Base-by-base conservation (phyloP, 1,140 invertebrate genomes). In the Drosophila micromelanica region DNA sequence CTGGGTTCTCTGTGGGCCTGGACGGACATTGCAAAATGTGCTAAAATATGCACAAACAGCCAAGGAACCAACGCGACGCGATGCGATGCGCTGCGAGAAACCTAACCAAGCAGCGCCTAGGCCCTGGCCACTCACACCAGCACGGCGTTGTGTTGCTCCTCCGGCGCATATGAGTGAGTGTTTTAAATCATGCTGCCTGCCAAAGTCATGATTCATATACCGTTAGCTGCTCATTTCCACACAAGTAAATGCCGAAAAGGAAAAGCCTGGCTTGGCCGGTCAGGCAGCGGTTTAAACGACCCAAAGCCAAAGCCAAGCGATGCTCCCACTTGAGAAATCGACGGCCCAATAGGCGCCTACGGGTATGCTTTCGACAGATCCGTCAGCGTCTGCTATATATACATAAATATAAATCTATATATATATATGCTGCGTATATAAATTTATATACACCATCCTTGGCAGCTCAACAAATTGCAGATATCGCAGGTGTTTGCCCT, bases 121-220 rank as follows among this genome's bases (percentile, higher is more conserved):
- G 35, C 43, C 15, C 45, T 57, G 49, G 49, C 37, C 57, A 52
- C 65, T 54, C 32, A 51, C n/a, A 46, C 51, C 27, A 63, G 38
- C 49, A 17, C 42, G 43, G 30, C 12, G 11, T 35, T 13, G 54
- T 13, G 54, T 4, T 40, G 49, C 13, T 52, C 49, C 49, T 52
- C 49, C 38, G 56, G 48, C n/a, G 46, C 69, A 72, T 72, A 72
- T 87, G 84, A 90, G 78, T 86, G 81, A 90, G 87, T 90, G 86
- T 90, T 85, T 90, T 90, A 82, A 90, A 87, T 89, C 82, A 90
- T 89, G 89, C 81, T 82, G 82, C 79, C 90, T 91, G 89, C 89
- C 89, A 91, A 79, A 91, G 89, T 91, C 89, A 91, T 91, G 89
- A 91, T 91, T 91, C 89, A 91, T 91, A 87, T 91, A 91, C 89